phyloP scores from a whole-genome alignment of 2,797 vertebrate species.

The Babyrousa celebensis region DNA sequence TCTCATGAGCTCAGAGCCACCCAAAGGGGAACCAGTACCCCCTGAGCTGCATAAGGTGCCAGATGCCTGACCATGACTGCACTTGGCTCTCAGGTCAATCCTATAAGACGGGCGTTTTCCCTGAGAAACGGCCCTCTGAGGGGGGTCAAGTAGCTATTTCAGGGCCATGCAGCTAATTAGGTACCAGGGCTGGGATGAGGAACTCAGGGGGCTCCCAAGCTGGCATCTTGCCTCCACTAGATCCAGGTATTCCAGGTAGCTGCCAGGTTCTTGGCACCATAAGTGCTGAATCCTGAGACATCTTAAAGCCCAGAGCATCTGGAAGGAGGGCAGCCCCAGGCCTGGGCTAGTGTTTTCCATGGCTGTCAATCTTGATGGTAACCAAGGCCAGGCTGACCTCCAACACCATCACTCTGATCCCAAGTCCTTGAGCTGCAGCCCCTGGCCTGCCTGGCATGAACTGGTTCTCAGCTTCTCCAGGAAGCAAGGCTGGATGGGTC shows the following conservation, averaged over 20 bases:
- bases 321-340: conserved; percentile 60
- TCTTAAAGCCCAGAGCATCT: conserved; percentile 55
- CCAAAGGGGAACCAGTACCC: background rate
- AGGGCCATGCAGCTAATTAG: background rate
- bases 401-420: background rate
- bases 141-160: background rate
- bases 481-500: background rate
- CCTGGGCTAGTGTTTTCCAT: background rate
- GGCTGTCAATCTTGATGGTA: background rate
- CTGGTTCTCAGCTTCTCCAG: fast-evolving
- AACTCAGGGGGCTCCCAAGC: background rate
- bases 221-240: background rate
- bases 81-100: fast-evolving
- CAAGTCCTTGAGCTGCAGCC: background rate
- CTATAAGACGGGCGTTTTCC: background rate
- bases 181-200: background rate
- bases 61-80: background rate
- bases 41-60: background rate
- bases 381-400: background rate
- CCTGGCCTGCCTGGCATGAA: background rate
- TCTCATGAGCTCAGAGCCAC: background rate
- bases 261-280: background rate
- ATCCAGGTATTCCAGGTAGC: background rate
- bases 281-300: conserved; percentile 43
- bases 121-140: background rate